Percentiles rank a stretch among this genome's conserved stretches.
Conservation (phyloP, 2,888 invertebrate species). For the Allacma fusca region DNA sequence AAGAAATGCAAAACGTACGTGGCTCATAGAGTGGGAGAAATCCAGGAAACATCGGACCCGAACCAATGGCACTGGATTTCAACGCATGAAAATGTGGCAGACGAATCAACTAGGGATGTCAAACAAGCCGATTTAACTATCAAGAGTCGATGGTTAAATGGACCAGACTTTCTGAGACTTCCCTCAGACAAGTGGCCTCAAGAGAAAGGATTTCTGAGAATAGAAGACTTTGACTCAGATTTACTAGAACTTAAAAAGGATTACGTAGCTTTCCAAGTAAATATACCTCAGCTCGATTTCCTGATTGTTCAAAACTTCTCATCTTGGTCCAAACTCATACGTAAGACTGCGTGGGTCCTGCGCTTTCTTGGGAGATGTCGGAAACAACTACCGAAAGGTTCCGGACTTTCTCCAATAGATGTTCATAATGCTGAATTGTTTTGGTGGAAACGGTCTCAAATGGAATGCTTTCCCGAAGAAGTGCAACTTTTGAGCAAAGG, state of each 20-base stretch:
- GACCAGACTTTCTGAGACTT: too few relatives aligned
- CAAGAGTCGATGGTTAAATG: too few relatives aligned
- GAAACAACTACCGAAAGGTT: neutral
- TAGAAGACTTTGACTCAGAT: neutral
- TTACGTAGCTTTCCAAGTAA: neutral
- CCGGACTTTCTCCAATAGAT: neutral
- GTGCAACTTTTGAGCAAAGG: neutral
- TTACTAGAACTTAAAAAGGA: neutral
- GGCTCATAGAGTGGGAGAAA: too few relatives aligned
- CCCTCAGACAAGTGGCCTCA: neutral
- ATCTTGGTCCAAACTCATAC: slow-evolving; percentile 21
- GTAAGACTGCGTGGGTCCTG: slow-evolving; percentile 25
- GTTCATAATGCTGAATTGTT: neutral
- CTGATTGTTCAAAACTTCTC: neutral
- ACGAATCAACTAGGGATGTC: too few relatives aligned
- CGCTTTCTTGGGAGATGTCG: neutral
- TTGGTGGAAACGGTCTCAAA: slow-evolving; percentile 6
- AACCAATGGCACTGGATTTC: too few relatives aligned
- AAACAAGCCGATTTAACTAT: too few relatives aligned
- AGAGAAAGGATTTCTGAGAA: neutral
- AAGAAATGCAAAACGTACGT: too few relatives aligned
- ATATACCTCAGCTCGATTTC: neutral
- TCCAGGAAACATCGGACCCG: too few relatives aligned
- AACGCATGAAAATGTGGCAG: too few relatives aligned
- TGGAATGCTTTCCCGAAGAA: neutral